These are phyloP conservation scores for Drosophila tanythrix DNA, from an alignment of 2,888 invertebrate species.

Conservation along the genomic window DNA sequence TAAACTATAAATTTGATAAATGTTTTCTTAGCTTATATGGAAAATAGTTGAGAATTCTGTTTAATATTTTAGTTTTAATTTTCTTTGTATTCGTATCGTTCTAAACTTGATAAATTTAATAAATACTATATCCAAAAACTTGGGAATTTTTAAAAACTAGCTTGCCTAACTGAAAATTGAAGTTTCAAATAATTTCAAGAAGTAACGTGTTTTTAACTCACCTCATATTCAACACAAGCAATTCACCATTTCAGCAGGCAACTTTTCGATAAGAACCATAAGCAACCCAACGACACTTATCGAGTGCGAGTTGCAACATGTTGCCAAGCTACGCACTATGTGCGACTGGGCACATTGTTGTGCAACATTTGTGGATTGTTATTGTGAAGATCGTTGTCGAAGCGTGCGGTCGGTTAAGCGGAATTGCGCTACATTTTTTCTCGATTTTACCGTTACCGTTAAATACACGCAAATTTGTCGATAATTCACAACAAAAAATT, in stretches of 20 bases:
- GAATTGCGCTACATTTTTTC: constrained; percentile 18
- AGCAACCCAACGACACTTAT: constrained; percentile 8
- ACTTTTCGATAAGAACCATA: background rate
- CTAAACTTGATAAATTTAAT: background rate
- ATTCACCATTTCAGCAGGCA: background rate
- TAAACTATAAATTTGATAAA: background rate
- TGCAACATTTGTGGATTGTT: constrained; percentile 41
- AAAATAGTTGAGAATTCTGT: background rate
- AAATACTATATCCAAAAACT: background rate
- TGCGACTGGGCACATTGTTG: constrained; percentile 34
- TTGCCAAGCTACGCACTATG: constrained; percentile 28
- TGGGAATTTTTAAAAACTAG: background rate
- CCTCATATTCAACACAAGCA: background rate
- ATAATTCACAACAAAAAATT: constrained; percentile 15
- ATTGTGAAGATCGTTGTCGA: constrained; percentile 52
- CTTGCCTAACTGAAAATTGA: background rate
- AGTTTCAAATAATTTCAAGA: background rate
- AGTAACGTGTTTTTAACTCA: constrained; percentile 4
- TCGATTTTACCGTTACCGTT: constrained; percentile 57
- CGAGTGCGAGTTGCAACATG: constrained; percentile 22
- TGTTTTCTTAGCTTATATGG: background rate
- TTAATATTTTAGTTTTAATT: background rate
- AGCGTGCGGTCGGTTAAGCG: constrained; percentile 52
- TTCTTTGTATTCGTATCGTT: constrained; percentile 3
- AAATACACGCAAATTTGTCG: constrained; percentile 33